Percentiles rank a stretch among this genome's conserved stretches.
Evolutionary conservation across 1,140 invertebrate species (phyloP).

Genomic region (Thaumetopoea pityocampa): DNA sequence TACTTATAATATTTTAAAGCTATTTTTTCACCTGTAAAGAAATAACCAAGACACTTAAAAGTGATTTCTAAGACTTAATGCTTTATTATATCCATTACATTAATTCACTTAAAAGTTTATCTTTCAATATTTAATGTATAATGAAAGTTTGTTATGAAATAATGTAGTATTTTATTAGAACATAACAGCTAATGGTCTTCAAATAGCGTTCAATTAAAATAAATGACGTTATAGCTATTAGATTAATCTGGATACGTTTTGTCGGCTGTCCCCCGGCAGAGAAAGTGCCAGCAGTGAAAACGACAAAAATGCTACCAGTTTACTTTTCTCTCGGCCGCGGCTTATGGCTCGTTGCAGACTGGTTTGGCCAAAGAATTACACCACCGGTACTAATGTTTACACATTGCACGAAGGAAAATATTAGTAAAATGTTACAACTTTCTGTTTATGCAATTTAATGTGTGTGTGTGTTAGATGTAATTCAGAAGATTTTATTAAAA

Average conservation of each 20-base stretch:
- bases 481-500: not conserved
- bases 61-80: too few relatives aligned
- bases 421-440: constrained; percentile 25
- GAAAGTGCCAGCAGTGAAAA: constrained; percentile 50
- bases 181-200: constrained; percentile 6
- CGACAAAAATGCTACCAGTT: constrained; percentile 46
- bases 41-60: too few relatives aligned
- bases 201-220: constrained; percentile 11
- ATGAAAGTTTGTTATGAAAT: constrained; percentile 6
- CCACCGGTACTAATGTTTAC: constrained; percentile 10
- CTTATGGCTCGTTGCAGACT: constrained; percentile 36
- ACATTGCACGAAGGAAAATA: constrained; percentile 16
- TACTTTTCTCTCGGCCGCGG: constrained; percentile 41
- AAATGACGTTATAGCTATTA: constrained; percentile 4
- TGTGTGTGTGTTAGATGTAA: too few relatives aligned
- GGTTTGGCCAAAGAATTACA: constrained; percentile 32
- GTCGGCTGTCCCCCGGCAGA: constrained; percentile 15
- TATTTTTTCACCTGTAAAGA: too few relatives aligned
- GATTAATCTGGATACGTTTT: constrained; percentile 5
- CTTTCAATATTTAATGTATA: constrained; percentile 1
- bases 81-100: too few relatives aligned
- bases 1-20: too few relatives aligned
- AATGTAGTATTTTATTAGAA: constrained; percentile 1
- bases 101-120: too few relatives aligned
- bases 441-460: constrained; percentile 19